Evolutionary conservation across 2,888 invertebrate genomes (phyloP), one percentile per base, ranked within the genome.

Genomic region (Eristalinus sepulchralis): DNA sequence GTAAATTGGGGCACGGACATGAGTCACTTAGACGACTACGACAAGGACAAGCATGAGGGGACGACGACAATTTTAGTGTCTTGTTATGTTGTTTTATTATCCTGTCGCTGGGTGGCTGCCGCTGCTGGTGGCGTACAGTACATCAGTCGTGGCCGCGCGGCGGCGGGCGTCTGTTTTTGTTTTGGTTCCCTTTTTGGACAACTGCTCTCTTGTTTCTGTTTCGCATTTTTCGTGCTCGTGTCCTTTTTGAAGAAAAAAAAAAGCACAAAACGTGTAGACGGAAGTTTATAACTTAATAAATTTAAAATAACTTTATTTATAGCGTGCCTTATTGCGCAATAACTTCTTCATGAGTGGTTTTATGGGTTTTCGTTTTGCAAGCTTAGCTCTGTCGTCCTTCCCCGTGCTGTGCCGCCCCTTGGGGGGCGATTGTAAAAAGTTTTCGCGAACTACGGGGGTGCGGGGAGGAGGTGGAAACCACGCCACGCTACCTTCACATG

Each of bases 251-350:
- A 3, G 27, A 5, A 27, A 5, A 27, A 27, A 2, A 27, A 47
- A 27, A 67, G n/a, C n/a, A n/a, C n/a, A n/a, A 76, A 76, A 60
- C 77, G 68, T 77, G 68, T 77, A 68, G 62, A 59, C 62, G 39
- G 68, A 80, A 81, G 85, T 81, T 85, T 85, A 85, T 81, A 85
- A 85, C 85, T 85, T 85, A 85, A 85, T 85, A 85, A 85, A 85
- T 85, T 85, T 85, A 78, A 81, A 81, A 81, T 85, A 85, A 85
- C 81, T 85, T 85, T 81, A 85, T 85, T 85, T 85, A 85, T 85
- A 77, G 85, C 77, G 77, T 85, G 77, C 85, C 81, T 85, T 85
- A 85, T 85, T 85, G 85, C 68, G 81, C 81, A 85, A 77, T 85
- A 85, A 81, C 77, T 81, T 85, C 66, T 81, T 72, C 77, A 78